phyloP scores from a whole-genome alignment of 1,140 invertebrate genomes.

The Plectrocnemia conspersa region DNA sequence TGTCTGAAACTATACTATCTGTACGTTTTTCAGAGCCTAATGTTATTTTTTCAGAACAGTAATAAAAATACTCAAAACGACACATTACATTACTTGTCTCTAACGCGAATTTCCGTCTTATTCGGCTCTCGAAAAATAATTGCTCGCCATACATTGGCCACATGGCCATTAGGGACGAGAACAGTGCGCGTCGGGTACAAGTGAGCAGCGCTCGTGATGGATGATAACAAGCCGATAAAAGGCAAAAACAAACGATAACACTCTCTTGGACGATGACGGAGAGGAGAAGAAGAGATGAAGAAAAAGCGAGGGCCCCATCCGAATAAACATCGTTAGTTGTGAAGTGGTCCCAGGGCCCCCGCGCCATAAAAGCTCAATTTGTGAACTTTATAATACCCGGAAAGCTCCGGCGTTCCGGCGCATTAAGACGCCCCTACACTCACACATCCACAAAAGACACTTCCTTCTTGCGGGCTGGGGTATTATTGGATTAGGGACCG shows the following conservation, averaged over 20 bases:
- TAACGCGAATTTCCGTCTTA: no score
- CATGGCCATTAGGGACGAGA: conserved; percentile 15
- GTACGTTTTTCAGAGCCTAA: no score
- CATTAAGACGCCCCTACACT: conserved; percentile 11
- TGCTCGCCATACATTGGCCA: not conserved
- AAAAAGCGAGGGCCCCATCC: not conserved
- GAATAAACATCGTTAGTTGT: conserved; percentile 22
- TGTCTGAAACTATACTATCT: no score
- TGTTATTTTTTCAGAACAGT: no score
- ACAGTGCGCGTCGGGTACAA: no score
- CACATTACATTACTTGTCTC: no score
- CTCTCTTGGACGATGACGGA: no score
- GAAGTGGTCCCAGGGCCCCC: conserved; percentile 21
- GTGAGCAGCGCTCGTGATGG: conserved; percentile 11
- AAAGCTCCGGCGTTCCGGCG: conserved; percentile 14
- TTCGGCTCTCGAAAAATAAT: no score
- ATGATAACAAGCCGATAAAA: conserved; percentile 18
- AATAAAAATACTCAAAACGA: no score
- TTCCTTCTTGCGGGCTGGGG: not conserved
- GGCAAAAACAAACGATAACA: conserved; percentile 17
- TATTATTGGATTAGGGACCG: no score
- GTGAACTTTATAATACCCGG: conserved; percentile 17
- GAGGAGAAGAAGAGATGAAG: no score
- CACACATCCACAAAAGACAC: not conserved
- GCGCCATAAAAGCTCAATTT: conserved; percentile 21